Evolutionary conservation across 2,888 invertebrate genomes (phyloP).

Genomic region (Pachliopta kotzebuea): DNA sequence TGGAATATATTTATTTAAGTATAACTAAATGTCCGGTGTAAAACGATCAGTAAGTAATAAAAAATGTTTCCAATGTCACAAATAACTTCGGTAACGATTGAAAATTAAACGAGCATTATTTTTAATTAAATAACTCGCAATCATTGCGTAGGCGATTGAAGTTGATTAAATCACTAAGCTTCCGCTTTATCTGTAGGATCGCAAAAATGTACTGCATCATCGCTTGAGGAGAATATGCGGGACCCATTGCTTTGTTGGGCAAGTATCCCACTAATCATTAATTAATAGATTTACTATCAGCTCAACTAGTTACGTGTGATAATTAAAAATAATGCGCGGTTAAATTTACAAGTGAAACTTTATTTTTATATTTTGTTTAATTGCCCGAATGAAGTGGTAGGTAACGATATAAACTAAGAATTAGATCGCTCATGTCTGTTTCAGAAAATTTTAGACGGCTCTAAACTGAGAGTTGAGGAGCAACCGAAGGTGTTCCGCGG

Average conservation of each 20-base stretch:
- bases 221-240: conserved; percentile 23
- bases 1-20: too few relatives aligned
- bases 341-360: conserved; percentile 6
- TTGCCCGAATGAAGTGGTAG: conserved; percentile 22
- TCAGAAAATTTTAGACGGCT: conserved; percentile 26
- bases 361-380: background rate
- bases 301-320: background rate
- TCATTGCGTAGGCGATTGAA: background rate
- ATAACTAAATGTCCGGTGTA: too few relatives aligned
- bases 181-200: conserved; percentile 25
- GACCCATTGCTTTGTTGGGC: conserved; percentile 26
- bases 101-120: conserved; percentile 27
- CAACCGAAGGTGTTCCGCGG: conserved; percentile 38
- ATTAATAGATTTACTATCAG: background rate
- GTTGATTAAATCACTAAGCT: conserved; percentile 1
- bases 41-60: too few relatives aligned
- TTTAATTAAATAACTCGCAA: conserved; percentile 3
- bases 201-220: conserved; percentile 16
- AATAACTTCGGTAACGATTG: too few relatives aligned
- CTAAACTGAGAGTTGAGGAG: conserved; percentile 31
- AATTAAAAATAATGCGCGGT: conserved; percentile 21
- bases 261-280: conserved; percentile 23
- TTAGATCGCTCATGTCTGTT: conserved; percentile 40
- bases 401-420: conserved; percentile 39
- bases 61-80: too few relatives aligned